phyloP scores from a whole-genome alignment of 23 tunicate genomes.

The Clavelina lepadiformis region DNA sequence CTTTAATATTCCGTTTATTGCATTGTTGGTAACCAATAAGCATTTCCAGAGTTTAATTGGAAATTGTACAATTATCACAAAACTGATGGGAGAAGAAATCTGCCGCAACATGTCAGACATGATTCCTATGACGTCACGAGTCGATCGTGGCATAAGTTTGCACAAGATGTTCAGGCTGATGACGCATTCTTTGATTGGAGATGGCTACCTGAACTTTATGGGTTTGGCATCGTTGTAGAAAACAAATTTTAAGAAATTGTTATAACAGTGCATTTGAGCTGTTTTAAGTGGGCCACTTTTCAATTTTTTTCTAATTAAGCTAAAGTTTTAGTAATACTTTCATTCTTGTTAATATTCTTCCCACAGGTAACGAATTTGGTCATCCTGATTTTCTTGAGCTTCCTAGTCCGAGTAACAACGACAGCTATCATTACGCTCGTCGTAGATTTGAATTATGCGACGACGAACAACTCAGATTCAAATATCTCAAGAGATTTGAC shows the following conservation, averaged over 20 bases:
- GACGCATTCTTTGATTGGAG: conserved; percentile 86
- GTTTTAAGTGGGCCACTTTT: too few species aligned
- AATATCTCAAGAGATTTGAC: conserved; percentile 68
- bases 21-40: too few species aligned
- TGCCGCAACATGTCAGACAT: conserved; percentile 80
- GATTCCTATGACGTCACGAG: conserved; percentile 25
- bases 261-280: too few species aligned
- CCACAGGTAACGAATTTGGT: conserved; percentile 99
- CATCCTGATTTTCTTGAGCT: conserved; percentile 95
- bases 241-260: too few species aligned
- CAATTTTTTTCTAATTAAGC: too few species aligned
- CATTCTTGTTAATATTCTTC: too few species aligned
- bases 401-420: conserved; percentile 54
- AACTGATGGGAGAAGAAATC: too few species aligned
- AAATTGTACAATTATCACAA: too few species aligned
- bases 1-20: too few species aligned
- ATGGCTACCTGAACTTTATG: conserved; percentile 86
- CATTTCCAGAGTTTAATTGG: too few species aligned
- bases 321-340: too few species aligned
- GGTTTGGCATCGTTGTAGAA: conserved; percentile 31
- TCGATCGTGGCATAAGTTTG: conserved; percentile 83
- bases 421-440: conserved; percentile 41
- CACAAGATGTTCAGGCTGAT: conserved; percentile 89
- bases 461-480: conserved; percentile 65
- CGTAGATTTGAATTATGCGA: conserved; percentile 68